Evolutionary conservation across 2,797 vertebrate genomes (phyloP).

Genomic region (Megalops cyprinoides): DNA sequence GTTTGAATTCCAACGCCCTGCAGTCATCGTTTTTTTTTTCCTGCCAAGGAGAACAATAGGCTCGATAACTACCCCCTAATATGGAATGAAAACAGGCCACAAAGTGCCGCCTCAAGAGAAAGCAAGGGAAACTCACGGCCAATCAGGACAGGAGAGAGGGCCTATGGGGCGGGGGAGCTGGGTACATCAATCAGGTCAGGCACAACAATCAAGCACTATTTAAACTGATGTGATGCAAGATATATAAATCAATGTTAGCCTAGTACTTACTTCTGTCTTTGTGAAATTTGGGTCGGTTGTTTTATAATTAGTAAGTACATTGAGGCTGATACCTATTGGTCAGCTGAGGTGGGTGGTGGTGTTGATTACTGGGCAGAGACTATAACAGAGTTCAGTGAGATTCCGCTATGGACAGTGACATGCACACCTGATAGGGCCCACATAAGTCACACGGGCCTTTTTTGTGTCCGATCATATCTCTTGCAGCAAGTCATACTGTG

Average conservation of each 20-base stretch:
- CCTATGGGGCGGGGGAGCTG: neutral
- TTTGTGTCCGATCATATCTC: no score
- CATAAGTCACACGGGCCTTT: no score
- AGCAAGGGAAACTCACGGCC: no score
- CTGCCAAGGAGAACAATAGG: constrained; percentile 13
- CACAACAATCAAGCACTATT: neutral
- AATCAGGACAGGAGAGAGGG: no score
- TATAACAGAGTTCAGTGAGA: neutral
- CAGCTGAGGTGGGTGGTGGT: no score
- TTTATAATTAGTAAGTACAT: no score
- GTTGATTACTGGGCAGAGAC: neutral
- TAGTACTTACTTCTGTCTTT: no score
- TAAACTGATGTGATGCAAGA: no score
- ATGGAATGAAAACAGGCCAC: neutral
- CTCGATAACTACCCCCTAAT: neutral
- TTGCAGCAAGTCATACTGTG: neutral
- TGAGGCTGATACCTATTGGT: no score
- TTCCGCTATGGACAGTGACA: neutral
- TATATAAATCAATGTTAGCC: no score
- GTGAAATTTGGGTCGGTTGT: no score
- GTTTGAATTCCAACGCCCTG: constrained; percentile 3
- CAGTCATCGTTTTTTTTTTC: neutral
- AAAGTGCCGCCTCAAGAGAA: neutral
- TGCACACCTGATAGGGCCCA: no score
- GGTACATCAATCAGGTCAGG: neutral